Evolutionary conservation across 2,797 vertebrate species (phyloP), one percentile per base, ranked within the genome.

Genomic region (Cirrhinus molitorella): DNA sequence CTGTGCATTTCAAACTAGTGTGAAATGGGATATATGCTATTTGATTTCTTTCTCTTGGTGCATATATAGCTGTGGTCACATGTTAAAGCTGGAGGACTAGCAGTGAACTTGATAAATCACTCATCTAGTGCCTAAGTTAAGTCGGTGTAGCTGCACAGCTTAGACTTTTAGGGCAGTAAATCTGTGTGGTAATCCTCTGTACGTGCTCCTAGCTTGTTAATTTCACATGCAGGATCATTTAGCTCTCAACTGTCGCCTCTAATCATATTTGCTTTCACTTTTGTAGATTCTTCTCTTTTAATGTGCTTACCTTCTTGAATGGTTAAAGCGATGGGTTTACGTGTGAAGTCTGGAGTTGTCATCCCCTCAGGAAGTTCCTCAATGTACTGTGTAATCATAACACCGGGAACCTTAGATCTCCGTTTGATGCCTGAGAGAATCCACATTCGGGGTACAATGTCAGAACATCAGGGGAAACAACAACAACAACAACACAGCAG

Each of bases 241-340:
- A 74, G 70, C 37, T 59, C 14, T 37, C 70, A 37, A 34, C 81
- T 77, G 73, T 76, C 51, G 4, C 63, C 25, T 57, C 63, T 68
- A 66, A 83, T 83, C 49, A 45, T 28, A 68, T 43, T 17, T 76
- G 40, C 63, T 14, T 67, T 76, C 71, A 57, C 19, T 59, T 66
- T 68, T 55, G 63, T 67, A n/a, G 49, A 47, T 59, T 59, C 25
- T 34, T 76, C 37, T 31, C 13, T 77, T 76, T 83, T 59, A 67
- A 71, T 37, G 43, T 28, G 85, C 90, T 87, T 90, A 98, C 97
- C 97, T 91, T 98, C 96, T 85, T 96, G 96, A 88, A 98, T 91
- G 0, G 96, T 97, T 87, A 97, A 87, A 84, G 93, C 94, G 45
- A 98, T 90, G 1, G 97, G 97, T 90, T 97, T 98, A 85, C 91